Conservation (phyloP, 23 tunicate species). For the Ciona savignyi region DNA sequence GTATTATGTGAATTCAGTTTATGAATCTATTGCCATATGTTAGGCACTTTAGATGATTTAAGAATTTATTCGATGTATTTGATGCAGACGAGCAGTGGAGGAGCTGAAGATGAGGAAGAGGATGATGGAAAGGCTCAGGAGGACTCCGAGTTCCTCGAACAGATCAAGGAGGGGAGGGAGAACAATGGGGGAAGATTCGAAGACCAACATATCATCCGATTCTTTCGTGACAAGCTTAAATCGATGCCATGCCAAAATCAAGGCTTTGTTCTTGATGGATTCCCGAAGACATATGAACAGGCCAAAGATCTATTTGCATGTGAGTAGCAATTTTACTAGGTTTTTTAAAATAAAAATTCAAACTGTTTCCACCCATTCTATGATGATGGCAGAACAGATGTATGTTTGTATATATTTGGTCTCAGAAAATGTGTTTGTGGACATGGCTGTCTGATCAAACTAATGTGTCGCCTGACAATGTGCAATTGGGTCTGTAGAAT, state of each 20-base stretch:
- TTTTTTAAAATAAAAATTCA: too few relatives aligned
- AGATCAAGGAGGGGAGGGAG: slow-evolving; percentile 77
- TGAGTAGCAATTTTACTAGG: slow-evolving; percentile 10
- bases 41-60: too few relatives aligned
- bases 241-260: slow-evolving; percentile 96
- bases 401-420: too few relatives aligned
- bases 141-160: slow-evolving; percentile 78
- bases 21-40: too few relatives aligned
- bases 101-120: slow-evolving; percentile 87
- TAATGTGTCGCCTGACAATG: too few relatives aligned
- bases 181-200: slow-evolving; percentile 81
- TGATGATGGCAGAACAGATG: too few relatives aligned
- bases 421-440: too few relatives aligned
- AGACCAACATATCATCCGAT: slow-evolving; percentile 59
- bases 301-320: slow-evolving; percentile 92
- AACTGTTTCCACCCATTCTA: too few relatives aligned
- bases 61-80: too few relatives aligned
- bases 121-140: slow-evolving; percentile 92
- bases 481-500: too few relatives aligned
- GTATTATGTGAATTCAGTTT: too few relatives aligned
- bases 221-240: slow-evolving; percentile 72
- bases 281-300: slow-evolving; percentile 94
- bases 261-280: slow-evolving; percentile 95
- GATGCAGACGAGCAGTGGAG: slow-evolving; percentile 17
- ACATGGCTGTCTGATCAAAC: too few relatives aligned